Conservation (phyloP, 2,797 vertebrate genomes). For the Helostoma temminkii region DNA sequence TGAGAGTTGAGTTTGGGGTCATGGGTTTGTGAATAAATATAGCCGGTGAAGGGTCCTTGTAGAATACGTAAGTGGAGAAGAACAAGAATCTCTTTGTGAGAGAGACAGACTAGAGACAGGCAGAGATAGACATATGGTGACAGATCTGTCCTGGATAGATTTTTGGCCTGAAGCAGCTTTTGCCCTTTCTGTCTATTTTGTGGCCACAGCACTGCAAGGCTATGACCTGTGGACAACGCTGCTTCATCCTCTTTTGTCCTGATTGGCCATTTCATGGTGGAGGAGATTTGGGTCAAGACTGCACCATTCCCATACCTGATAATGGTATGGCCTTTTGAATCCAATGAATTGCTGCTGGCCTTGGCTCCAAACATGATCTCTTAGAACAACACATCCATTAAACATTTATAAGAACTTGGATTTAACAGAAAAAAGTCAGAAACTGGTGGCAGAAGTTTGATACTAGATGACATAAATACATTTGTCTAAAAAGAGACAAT, state of each 20-base stretch:
- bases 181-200: conserved; percentile 50
- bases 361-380: conserved; percentile 43
- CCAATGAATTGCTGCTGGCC: conserved; percentile 19
- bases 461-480: not conserved
- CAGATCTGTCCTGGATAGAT: conserved; percentile 65
- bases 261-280: conserved; percentile 1
- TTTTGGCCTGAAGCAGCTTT: conserved; percentile 69
- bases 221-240: conserved; percentile 13
- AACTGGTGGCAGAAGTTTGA: conserved; percentile 16
- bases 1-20: conserved; percentile 36
- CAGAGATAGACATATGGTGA: conserved; percentile 70
- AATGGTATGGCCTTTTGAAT: conserved; percentile 10
- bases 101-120: conserved; percentile 22
- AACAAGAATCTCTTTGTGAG: conserved; percentile 23
- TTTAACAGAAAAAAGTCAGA: conserved; percentile 27
- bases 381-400: conserved; percentile 52
- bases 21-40: conserved; percentile 29
- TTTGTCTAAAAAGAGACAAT: conserved; percentile 5
- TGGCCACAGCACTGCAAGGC: conserved; percentile 36
- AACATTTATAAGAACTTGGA: conserved; percentile 57
- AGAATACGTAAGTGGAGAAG: conserved; percentile 30
- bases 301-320: not conserved
- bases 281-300: conserved; percentile 12
- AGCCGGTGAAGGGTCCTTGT: not conserved
- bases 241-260: conserved; percentile 23